Evolutionary conservation across 1,140 invertebrate genomes (phyloP), one percentile per base, ranked within the genome.

Genomic region (Frieseomelitta varia): DNA sequence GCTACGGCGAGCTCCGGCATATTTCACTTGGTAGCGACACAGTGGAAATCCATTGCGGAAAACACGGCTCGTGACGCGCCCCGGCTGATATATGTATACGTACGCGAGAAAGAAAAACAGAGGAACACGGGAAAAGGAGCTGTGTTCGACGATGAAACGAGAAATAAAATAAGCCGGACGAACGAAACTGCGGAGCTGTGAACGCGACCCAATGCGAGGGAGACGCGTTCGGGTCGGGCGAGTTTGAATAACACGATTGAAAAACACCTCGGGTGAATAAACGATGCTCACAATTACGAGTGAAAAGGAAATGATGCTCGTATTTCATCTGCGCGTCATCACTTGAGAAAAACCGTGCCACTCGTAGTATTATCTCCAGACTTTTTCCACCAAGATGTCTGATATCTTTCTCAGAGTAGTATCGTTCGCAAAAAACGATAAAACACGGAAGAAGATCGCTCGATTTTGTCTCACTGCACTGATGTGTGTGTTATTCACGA

Each of bases 381-480:
- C 3, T 68, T 68, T 68, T 21, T 34, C 39, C 30, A 34, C 39
- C 39, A 8, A 47, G 39, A 47, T 47, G 17, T 4, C 19, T n/a
- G n/a, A 30, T 24, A 39, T 24, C 3, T 39, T 14, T 21, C 67
- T 39, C 67, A 11, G 24, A 68, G 30, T 1, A 39, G 1, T 39
- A 12, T 68, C 19, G 21, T 8, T 39, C 30, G 63, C 27, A 17
- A 6, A 17, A n/a, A 68, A 19, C 0, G 11, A 24, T 8, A 47
- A 8, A 47, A 39, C n/a, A n/a, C n/a, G 39, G 4, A 2, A 4
- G 24, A 11, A 68, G 47, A 30, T 24, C 34, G 12, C 19, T 1
- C 21, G n/a, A 56, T 58, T n/a, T 24, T 24, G 12, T 63, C 24
- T 53, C 69, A 63, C 80, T 56, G 76, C 84, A 88, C 87, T 65